Percentiles rank a stretch among this genome's conserved stretches.
These are phyloP conservation scores for Hypsopygia costalis DNA, from an alignment of 2,888 invertebrate species.

Conservation along the genomic window DNA sequence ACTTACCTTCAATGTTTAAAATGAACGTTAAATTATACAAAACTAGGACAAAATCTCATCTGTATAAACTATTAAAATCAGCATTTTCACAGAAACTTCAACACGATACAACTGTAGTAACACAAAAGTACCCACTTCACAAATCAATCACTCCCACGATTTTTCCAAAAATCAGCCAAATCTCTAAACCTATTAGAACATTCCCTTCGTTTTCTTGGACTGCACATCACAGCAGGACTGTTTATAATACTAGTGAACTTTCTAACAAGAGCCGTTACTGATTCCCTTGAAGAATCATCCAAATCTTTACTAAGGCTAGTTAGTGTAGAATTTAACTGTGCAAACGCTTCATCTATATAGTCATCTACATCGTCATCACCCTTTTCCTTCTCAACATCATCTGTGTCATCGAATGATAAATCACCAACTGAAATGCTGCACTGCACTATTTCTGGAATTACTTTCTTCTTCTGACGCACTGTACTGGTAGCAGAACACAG, in stretches of 20 bases:
- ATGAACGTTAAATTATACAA: no score
- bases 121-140: background rate
- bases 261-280: slow-evolving; percentile 61
- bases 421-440: slow-evolving; percentile 58
- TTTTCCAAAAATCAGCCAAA: slow-evolving; percentile 62
- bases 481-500: slow-evolving; percentile 52
- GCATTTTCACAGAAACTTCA: no score
- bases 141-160: slow-evolving; percentile 20
- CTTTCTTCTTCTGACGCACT: slow-evolving; percentile 30
- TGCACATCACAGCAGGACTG: slow-evolving; percentile 41
- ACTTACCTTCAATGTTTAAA: no score
- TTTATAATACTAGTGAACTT: slow-evolving; percentile 54
- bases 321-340: slow-evolving; percentile 46
- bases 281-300: slow-evolving; percentile 37
- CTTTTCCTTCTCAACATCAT: slow-evolving; percentile 28
- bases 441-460: slow-evolving; percentile 46
- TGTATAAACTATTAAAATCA: no score
- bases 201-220: slow-evolving; percentile 44
- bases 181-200: slow-evolving; percentile 58
- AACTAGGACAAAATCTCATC: no score
- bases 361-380: slow-evolving; percentile 48
- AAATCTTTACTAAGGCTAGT: slow-evolving; percentile 28
- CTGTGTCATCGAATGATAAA: slow-evolving; percentile 61
- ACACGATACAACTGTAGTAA: no score
- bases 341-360: slow-evolving; percentile 65